phyloP scores from a whole-genome alignment of 1,140 invertebrate species.

The Leucophenga varia region DNA sequence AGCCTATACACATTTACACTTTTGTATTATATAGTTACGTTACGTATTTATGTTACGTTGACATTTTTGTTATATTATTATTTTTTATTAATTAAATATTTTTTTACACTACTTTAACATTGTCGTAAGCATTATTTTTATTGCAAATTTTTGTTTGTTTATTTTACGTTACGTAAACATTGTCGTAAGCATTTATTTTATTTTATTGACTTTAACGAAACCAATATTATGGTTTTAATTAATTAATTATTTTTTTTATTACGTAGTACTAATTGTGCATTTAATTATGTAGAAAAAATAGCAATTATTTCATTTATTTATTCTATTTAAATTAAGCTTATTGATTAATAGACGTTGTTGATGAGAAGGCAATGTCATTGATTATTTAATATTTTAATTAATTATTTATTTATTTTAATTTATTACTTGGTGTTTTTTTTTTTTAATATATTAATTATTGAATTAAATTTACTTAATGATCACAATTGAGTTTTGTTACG shows the following conservation, averaged over 20 bases:
- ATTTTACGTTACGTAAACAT: neutral
- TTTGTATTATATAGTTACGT: too few relatives aligned
- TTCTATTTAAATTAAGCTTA: slow-evolving; percentile 24
- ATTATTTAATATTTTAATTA: neutral
- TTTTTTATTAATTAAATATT: too few relatives aligned
- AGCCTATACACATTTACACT: slow-evolving; percentile 52
- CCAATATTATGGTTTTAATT: too few relatives aligned
- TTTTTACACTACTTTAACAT: too few relatives aligned
- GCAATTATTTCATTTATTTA: slow-evolving; percentile 19
- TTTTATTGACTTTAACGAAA: too few relatives aligned
- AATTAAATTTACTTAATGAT: too few relatives aligned
- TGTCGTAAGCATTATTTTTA: too few relatives aligned
- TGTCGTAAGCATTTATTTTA: too few relatives aligned
- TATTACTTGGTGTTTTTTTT: too few relatives aligned
- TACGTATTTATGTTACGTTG: neutral
- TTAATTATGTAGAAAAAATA: neutral
- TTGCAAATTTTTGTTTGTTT: slow-evolving; percentile 11
- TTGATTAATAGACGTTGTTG: neutral
- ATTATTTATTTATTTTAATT: neutral
- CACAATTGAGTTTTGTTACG: too few relatives aligned
- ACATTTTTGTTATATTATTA: neutral
- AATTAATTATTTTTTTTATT: too few relatives aligned
- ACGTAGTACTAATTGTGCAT: neutral
- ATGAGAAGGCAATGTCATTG: slow-evolving; percentile 46
- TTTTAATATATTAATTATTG: too few relatives aligned